Conservation (phyloP, 2,113 vertebrate genomes). For the Rattus norvegicus region DNA sequence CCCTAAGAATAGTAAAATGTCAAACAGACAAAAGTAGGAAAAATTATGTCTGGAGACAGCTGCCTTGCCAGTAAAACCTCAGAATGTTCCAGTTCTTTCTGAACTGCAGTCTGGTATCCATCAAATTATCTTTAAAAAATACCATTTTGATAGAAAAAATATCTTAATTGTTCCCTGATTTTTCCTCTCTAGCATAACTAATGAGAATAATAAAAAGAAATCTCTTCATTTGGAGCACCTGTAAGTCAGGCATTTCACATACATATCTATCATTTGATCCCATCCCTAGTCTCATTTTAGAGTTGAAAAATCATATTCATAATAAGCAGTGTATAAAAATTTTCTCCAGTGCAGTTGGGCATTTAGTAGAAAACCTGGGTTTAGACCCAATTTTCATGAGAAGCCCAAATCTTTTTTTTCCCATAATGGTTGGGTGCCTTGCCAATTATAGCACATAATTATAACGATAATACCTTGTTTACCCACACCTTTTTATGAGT, state of each 20-base stretch:
- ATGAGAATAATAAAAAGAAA: slow-evolving; percentile 27
- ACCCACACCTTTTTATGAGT: slow-evolving; percentile 8
- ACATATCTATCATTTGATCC: not conserved
- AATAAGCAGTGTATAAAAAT: too few relatives aligned
- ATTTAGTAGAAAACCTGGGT: too few relatives aligned
- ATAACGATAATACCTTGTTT: slow-evolving; percentile 45
- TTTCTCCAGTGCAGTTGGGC: too few relatives aligned
- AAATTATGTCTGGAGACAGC: slow-evolving; percentile 66
- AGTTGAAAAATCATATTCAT: not conserved
- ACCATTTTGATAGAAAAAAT: slow-evolving; percentile 38
- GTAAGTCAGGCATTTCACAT: not conserved
- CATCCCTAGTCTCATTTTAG: not conserved
- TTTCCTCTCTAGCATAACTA: slow-evolving; percentile 38
- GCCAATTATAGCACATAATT: not conserved
- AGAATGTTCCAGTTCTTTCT: not conserved
- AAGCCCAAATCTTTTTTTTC: not conserved
- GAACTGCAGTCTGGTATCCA: slow-evolving; percentile 35
- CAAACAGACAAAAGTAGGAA: slow-evolving; percentile 71
- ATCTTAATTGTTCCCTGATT: slow-evolving; percentile 59
- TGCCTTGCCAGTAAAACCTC: not conserved
- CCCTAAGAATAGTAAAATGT: slow-evolving; percentile 75
- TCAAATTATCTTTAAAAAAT: slow-evolving; percentile 41
- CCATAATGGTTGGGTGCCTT: not conserved
- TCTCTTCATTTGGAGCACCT: slow-evolving; percentile 10
- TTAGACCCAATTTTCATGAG: too few relatives aligned